Evolutionary conservation across 2,888 invertebrate genomes (phyloP).

Genomic region (Acleris holmiana): DNA sequence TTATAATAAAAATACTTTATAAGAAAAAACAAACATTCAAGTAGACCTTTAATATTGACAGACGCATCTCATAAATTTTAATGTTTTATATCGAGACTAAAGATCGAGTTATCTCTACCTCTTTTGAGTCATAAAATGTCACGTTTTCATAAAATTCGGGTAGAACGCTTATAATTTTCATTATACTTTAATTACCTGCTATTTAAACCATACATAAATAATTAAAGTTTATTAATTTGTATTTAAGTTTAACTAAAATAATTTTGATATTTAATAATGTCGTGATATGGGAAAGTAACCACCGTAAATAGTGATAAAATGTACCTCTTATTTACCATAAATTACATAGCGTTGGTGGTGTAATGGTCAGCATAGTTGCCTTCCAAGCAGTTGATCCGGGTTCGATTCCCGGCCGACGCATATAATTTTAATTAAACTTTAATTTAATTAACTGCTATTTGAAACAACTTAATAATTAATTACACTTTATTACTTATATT

Average conservation of each 20-base stretch:
- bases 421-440: background rate
- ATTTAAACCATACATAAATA: too few relatives aligned
- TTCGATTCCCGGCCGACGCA: conserved; percentile 85
- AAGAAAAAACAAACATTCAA: too few relatives aligned
- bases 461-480: background rate
- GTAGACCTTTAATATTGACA: too few relatives aligned
- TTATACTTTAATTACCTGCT: background rate
- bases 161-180: background rate
- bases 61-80: too few relatives aligned
- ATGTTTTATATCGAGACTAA: too few relatives aligned
- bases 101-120: too few relatives aligned
- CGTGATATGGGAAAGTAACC: too few relatives aligned
- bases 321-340: background rate
- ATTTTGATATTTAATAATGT: too few relatives aligned
- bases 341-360: conserved; percentile 76
- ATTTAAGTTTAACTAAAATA: background rate
- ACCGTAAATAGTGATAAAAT: too few relatives aligned
- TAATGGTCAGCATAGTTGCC: conserved; percentile 86
- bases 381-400: conserved; percentile 86
- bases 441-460: background rate
- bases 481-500: background rate
- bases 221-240: background rate
- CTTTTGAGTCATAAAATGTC: too few relatives aligned
- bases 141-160: too few relatives aligned
- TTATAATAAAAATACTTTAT: too few relatives aligned